These are phyloP conservation scores for Dendrocincla tyrannina DNA, from an alignment of 2,797 vertebrate species.

Conservation along the genomic window DNA sequence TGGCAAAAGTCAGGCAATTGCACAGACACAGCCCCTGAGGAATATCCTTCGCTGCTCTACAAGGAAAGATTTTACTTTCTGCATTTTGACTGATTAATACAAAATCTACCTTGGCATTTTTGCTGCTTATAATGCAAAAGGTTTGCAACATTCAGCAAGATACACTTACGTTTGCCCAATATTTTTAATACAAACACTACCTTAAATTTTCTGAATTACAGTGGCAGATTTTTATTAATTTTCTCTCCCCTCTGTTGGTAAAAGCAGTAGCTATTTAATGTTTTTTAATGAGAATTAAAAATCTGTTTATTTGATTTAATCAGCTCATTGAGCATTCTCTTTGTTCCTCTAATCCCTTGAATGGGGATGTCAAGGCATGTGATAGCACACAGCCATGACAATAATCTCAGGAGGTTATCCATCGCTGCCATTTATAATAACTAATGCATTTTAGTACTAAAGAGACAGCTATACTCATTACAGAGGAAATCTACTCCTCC, in stretches of 20 bases:
- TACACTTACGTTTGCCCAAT: constrained; percentile 21
- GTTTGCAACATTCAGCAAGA: constrained; percentile 62
- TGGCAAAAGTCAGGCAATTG: constrained; percentile 73
- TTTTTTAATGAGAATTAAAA: constrained; percentile 58
- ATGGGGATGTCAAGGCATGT: constrained; percentile 36
- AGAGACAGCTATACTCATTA: constrained; percentile 1
- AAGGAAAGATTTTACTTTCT: constrained; percentile 64
- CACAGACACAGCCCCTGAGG: constrained; percentile 63
- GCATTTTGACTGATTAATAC: constrained; percentile 80
- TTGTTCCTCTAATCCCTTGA: constrained; percentile 49
- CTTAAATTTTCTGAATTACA: constrained; percentile 59
- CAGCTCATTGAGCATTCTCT: constrained; percentile 42
- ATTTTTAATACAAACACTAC: constrained; percentile 53
- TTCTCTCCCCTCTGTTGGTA: not conserved
- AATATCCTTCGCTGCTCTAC: constrained; percentile 66
- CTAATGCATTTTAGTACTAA: constrained; percentile 29
- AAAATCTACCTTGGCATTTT: constrained; percentile 73
- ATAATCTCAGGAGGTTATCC: constrained; percentile 35
- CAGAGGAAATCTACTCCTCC: not conserved
- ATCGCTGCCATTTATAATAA: not conserved
- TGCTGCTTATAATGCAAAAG: constrained; percentile 75
- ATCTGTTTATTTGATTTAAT: constrained; percentile 56
- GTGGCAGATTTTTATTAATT: constrained; percentile 19
- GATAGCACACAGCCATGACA: not conserved
- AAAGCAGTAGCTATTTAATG: constrained; percentile 26